phyloP scores from a whole-genome alignment of 2,797 vertebrate species.

The Taeniopygia guttata region DNA sequence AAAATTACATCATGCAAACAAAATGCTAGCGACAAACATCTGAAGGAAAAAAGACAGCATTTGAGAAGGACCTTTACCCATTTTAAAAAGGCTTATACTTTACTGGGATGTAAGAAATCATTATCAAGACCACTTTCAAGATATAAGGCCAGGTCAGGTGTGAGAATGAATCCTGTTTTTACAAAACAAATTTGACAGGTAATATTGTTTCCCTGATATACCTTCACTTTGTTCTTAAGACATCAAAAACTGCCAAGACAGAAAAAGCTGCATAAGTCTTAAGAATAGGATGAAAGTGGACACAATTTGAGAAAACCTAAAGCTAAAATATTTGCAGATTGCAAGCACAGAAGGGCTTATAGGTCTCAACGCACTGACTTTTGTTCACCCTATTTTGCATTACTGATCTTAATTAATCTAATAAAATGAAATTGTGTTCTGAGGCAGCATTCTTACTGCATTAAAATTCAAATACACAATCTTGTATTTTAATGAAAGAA shows the following conservation, averaged over 20 bases:
- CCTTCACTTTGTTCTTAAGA: neutral
- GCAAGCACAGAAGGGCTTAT: neutral
- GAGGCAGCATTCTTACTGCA: conserved; percentile 3
- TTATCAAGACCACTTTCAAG: neutral
- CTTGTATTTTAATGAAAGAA: conserved; percentile 37
- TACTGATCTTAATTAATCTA: conserved; percentile 53
- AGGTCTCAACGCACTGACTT: neutral
- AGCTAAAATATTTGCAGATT: conserved; percentile 13
- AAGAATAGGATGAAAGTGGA: neutral
- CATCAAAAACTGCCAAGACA: neutral
- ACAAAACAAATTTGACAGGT: neutral
- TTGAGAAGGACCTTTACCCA: neutral
- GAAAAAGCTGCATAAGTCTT: neutral
- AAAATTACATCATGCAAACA: neutral
- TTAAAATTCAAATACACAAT: conserved; percentile 48
- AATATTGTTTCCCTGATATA: neutral
- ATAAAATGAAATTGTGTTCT: conserved; percentile 24
- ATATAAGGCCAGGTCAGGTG: neutral
- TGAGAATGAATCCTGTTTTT: neutral
- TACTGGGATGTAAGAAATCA: neutral
- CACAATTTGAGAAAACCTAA: neutral
- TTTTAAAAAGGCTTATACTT: neutral
- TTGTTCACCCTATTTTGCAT: conserved; percentile 17
- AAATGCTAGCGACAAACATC: neutral
- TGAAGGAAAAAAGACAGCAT: neutral